Evolutionary conservation across 2,113 vertebrate species (phyloP).

Genomic region (Calidris pygmaea): DNA sequence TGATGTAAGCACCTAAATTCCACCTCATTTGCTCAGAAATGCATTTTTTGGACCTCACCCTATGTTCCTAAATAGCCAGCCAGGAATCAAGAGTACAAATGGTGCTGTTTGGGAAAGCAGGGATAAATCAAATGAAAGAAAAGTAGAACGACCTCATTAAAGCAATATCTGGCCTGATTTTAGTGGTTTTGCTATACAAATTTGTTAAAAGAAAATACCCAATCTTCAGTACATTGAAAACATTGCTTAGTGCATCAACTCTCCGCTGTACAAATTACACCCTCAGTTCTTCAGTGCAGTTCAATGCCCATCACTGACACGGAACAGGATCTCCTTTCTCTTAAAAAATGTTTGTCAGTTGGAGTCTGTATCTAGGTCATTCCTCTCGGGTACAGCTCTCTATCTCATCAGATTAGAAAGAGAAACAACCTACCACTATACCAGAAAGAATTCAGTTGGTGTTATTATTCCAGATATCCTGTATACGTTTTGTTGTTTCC

Average conservation of each 20-base stretch:
- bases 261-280: not conserved
- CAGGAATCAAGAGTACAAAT: not conserved
- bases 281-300: not conserved
- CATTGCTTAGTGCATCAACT: not conserved
- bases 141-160: not conserved
- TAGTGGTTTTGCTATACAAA: not conserved
- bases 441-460: constrained; percentile 5
- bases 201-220: not conserved
- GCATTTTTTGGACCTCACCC: not conserved
- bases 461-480: not conserved
- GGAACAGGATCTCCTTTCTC: constrained; percentile 1
- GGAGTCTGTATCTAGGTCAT: constrained; percentile 41
- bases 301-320: not conserved
- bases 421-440: not conserved
- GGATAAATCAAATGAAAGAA: not conserved
- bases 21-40: not conserved
- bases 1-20: not conserved
- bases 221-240: not conserved
- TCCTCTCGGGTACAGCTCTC: not conserved
- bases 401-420: constrained; percentile 27
- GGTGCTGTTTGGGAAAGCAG: not conserved
- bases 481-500: not conserved
- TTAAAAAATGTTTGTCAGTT: constrained; percentile 29
- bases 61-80: not conserved
- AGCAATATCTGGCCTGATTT: not conserved